These are phyloP conservation scores for Torymus texanus DNA, from an alignment of 2,888 invertebrate genomes.

Conservation along the genomic window DNA sequence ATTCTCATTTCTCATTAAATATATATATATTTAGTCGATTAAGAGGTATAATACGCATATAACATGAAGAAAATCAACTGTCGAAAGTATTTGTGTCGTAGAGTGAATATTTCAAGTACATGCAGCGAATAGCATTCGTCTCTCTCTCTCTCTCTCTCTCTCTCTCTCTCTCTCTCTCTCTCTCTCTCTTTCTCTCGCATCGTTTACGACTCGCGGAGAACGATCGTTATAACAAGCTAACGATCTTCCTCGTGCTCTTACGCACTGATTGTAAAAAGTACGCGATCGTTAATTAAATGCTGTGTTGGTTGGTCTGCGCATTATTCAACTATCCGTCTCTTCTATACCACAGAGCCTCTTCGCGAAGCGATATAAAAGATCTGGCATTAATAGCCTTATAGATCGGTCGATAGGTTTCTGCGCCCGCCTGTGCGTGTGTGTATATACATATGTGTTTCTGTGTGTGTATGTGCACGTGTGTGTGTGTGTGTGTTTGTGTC, in stretches of 20 bases:
- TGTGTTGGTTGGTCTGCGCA: slow-evolving; percentile 5
- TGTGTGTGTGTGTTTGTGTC: slow-evolving; percentile 16
- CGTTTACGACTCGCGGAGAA: background rate
- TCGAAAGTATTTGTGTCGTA: too few species aligned
- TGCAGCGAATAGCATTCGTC: too few species aligned
- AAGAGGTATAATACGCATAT: too few species aligned
- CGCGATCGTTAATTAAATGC: slow-evolving; percentile 48
- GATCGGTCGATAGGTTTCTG: slow-evolving; percentile 47
- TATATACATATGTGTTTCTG: slow-evolving; percentile 1
- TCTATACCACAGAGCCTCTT: background rate
- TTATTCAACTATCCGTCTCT: slow-evolving; percentile 47
- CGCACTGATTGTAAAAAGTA: slow-evolving; percentile 35
- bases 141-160: too few species aligned
- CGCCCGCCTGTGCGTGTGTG: slow-evolving; percentile 2
- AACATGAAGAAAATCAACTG: too few species aligned
- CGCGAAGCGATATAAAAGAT: slow-evolving; percentile 42
- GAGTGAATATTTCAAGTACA: too few species aligned
- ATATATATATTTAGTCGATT: too few species aligned
- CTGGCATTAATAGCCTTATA: slow-evolving; percentile 51
- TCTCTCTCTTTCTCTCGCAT: too few species aligned
- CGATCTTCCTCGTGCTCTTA: background rate
- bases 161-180: too few species aligned
- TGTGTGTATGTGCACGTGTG: background rate
- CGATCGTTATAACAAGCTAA: slow-evolving; percentile 12
- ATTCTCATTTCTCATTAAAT: too few species aligned